phyloP scores from a whole-genome alignment of 2,113 vertebrate species.

The Mus musculus region DNA sequence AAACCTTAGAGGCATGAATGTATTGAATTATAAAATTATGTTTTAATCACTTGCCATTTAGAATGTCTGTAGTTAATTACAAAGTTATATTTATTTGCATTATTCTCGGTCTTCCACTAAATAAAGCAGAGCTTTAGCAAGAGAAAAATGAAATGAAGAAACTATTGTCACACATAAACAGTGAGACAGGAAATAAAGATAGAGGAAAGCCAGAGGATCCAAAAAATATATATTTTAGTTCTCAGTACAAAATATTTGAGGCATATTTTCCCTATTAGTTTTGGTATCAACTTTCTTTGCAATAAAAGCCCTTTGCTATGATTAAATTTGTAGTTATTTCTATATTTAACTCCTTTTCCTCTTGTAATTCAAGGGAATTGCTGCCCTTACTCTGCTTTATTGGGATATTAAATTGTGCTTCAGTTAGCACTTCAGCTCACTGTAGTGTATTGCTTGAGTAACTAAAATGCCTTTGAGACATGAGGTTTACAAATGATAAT shows the following conservation, averaged over 20 bases:
- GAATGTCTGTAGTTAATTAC: background rate
- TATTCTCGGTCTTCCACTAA: background rate
- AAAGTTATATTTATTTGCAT: background rate
- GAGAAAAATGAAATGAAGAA: constrained; percentile 14
- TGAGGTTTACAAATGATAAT: constrained; percentile 42
- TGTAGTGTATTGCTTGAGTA: constrained; percentile 47
- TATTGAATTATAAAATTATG: background rate
- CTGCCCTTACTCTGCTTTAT: background rate
- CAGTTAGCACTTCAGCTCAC: background rate
- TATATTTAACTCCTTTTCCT: background rate
- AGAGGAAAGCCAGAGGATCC: background rate
- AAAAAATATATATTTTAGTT: background rate
- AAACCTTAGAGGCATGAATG: background rate
- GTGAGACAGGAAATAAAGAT: background rate
- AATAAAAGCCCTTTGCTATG: background rate
- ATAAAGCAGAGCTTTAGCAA: background rate
- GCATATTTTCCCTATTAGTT: background rate
- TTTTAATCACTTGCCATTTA: background rate
- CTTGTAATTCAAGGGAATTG: constrained; percentile 15
- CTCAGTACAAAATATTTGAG: background rate
- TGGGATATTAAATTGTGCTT: constrained; percentile 15
- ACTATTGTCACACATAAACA: background rate
- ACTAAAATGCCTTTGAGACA: constrained; percentile 61
- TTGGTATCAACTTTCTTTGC: background rate
- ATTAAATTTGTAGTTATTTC: background rate